Evolutionary conservation across 2,888 invertebrate species (phyloP), one percentile per base, ranked within the genome.

Genomic region (Oxycera nigricornis): DNA sequence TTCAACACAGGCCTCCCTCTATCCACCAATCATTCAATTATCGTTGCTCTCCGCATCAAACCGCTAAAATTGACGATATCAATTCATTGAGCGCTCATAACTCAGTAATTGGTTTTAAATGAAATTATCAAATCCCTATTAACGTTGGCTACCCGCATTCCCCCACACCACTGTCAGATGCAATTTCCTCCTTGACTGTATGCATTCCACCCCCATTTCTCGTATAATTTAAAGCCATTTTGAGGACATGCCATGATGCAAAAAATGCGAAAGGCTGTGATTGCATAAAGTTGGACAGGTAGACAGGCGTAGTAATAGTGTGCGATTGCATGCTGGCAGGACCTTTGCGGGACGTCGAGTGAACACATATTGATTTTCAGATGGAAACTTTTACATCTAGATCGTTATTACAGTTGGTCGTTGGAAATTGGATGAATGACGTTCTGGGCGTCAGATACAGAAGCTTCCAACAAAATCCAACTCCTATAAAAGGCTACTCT

Each of bases 301-400:
- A 1, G 1, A 1, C 52, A 52, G 52, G 39, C n/a, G n/a, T n/a
- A n/a, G n/a, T n/a, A n/a, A n/a, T n/a, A 35, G 35, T 11, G 35
- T 35, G 35, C 35, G n/a, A n/a, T 35, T 11, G 11, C 7, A 35
- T 35, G 35, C 11, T 35, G 11, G 6, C 6, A 35, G 35, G 11
- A 11, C 11, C 6, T 6, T 35, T 11, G 35, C 35, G 11, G 11
- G 11, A 11, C 7, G 11, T 35, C 6, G 7, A n/a, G 11, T 22
- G 59, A 9, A 24, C 41, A 26, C 41, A 39, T 65, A 65, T 65
- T 65, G 65, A 65, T 65, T 65, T 65, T 65, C 22, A 20, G 17
- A 6, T 41, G n/a, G 41, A 11, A 65, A 65, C 24, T 65, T 65
- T 39, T 41, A 65, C 65, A 65, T 46, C 39, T 65, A 41, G 22